Percentiles rank a stretch among this genome's conserved stretches.
These are phyloP conservation scores for Medauroidea extradentata DNA, from an alignment of 1,140 invertebrate genomes.

Conservation along the genomic window DNA sequence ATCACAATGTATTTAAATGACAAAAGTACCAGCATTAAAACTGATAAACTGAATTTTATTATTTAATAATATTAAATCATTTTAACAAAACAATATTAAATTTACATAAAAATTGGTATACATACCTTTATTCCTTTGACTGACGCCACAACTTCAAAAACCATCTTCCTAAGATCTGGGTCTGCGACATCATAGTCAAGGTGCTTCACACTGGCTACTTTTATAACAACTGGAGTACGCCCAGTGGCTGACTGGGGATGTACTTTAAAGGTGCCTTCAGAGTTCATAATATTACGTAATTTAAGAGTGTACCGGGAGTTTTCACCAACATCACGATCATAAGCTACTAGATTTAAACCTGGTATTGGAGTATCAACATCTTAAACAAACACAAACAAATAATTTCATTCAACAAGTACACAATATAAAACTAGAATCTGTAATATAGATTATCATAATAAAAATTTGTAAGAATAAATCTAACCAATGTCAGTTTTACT, in stretches of 20 bases:
- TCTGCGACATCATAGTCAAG: slow-evolving; percentile 67
- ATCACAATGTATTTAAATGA: no score
- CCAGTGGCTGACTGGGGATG: slow-evolving; percentile 63
- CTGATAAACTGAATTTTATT: no score
- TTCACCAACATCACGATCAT: slow-evolving; percentile 67
- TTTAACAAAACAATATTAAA: no score
- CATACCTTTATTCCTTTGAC: slow-evolving; percentile 42
- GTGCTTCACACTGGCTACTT: slow-evolving; percentile 57
- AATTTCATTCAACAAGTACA: no score
- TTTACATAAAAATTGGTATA: no score
- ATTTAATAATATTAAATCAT: no score
- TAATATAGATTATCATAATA: slow-evolving; percentile 30
- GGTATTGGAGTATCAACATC: slow-evolving; percentile 43
- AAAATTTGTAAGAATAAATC: no score
- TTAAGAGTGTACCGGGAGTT: slow-evolving; percentile 67
- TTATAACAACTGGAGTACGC: slow-evolving; percentile 67
- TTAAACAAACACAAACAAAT: slow-evolving; percentile 26
- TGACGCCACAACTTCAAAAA: slow-evolving; percentile 67
- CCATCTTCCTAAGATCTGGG: slow-evolving; percentile 52
- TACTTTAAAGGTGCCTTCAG: slow-evolving; percentile 58
- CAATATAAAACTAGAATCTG: no score
- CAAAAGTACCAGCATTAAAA: no score
- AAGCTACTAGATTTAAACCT: slow-evolving; percentile 69
- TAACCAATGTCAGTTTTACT: no score
- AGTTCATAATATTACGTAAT: slow-evolving; percentile 56